Conservation (phyloP, 1,140 invertebrate species). For the Lysiphlebus fabarum region DNA sequence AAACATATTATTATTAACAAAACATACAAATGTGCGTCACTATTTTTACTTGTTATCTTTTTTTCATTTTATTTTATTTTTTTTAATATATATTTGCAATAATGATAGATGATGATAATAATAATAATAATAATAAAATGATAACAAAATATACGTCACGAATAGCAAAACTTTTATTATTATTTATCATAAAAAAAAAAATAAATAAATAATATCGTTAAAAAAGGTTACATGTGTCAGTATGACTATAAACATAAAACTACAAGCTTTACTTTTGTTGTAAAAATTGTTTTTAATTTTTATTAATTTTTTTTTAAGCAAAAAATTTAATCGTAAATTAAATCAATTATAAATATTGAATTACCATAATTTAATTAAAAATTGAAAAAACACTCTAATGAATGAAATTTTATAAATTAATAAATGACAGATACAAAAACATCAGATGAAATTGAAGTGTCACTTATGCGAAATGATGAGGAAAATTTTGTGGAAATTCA, state of each 20-base stretch:
- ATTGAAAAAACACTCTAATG: neutral
- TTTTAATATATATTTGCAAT: no score
- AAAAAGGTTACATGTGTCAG: constrained; percentile 8
- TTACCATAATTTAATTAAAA: constrained; percentile 7
- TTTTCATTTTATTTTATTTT: no score
- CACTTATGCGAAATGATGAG: constrained; percentile 15
- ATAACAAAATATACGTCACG: neutral
- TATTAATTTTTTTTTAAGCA: no score
- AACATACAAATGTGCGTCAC: no score
- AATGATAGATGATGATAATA: no score
- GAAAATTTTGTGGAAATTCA: constrained; percentile 30
- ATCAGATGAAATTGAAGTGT: constrained; percentile 10
- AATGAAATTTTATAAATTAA: constrained; percentile 6
- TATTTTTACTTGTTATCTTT: no score
- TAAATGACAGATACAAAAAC: constrained; percentile 1
- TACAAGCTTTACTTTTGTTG: neutral
- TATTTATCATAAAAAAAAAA: neutral
- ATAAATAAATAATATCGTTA: neutral
- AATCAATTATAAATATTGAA: neutral
- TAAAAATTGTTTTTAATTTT: no score
- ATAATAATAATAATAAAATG: neutral
- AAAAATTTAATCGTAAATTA: neutral
- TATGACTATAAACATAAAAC: constrained; percentile 2
- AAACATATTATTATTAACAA: no score
- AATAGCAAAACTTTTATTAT: neutral